Base-by-base conservation (phyloP, 1,140 invertebrate genomes). In the Drosophila gunungcola region DNA sequence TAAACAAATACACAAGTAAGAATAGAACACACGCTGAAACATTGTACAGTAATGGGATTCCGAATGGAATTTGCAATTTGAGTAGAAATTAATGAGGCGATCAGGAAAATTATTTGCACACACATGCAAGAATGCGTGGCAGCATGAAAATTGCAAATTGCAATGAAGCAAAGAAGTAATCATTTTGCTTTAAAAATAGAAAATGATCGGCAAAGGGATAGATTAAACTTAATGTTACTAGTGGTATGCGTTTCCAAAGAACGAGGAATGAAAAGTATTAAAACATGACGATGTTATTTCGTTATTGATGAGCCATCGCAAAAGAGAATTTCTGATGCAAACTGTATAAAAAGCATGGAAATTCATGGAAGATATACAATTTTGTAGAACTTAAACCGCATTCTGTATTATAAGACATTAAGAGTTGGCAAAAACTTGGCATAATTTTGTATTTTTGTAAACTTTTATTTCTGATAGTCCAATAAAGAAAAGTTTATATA, bases 21-120 rank as follows among this genome's bases (percentile, higher is more conserved):
- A 39, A 45, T 68, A 69, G 13, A 67, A 39, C 53, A 45, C 27
- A 32, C 21, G 25, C 9, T 46, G 3, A 21, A 62, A 32, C 42
- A 48, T 11, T 57, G 38, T 36, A 21, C 43, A 57, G 52, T 57
- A 72, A 72, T 57, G 68, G 64, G 43, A 72, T 41, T 70, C 52
- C 43, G 36, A 70, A 57, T 72, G 68, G 64, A 70, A 70, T 70
- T 69, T 21, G 64, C 43, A 34, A 69, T 69, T 68, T 7, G 42
- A 70, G 64, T 70, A 2, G 42, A 41, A 56, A 16, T 70, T 56
- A 56, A 68, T 56, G 51, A 43, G 32, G n/a, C 64, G 46, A 68
- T 68, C 60, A 29, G 64, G 46, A 11, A 52, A 61, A 61, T 36
- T 60, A 63, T 65, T 46, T 51, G 6, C 12, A 9, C 58, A 42